Conservation (phyloP, 2,888 invertebrate genomes). For the Clusia tigrina region DNA sequence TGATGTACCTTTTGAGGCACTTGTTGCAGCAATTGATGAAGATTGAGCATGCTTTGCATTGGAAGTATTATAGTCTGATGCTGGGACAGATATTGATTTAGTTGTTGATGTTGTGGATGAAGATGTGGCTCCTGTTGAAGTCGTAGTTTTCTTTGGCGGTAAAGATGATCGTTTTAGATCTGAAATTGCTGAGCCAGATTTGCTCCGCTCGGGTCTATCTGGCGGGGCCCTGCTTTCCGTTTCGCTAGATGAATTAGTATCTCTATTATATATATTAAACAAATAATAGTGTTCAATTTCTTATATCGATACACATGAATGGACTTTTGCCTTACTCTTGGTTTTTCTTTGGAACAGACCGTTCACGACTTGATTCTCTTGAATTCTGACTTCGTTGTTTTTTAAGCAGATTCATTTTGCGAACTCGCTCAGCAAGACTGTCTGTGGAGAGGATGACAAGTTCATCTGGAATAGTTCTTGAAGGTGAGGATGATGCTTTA, state of each 20-base stretch:
- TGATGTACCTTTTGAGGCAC: slow-evolving; percentile 28
- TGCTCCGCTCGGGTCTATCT: slow-evolving; percentile 58
- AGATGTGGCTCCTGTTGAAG: slow-evolving; percentile 26
- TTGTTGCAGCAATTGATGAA: slow-evolving; percentile 2
- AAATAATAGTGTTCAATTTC: not conserved
- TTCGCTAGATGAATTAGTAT: slow-evolving; percentile 39
- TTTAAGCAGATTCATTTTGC: slow-evolving; percentile 71
- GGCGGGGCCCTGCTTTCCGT: slow-evolving; percentile 44
- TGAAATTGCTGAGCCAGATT: slow-evolving; percentile 41
- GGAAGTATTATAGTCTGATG: not conserved
- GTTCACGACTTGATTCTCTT: slow-evolving; percentile 59
- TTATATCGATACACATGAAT: not conserved
- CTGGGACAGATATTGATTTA: not conserved
- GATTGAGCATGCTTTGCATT: not conserved
- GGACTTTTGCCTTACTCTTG: slow-evolving; percentile 60
- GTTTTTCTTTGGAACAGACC: slow-evolving; percentile 55
- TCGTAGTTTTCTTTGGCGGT: slow-evolving; percentile 51
- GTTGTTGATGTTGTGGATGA: slow-evolving; percentile 28
- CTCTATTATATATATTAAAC: slow-evolving; percentile 42
- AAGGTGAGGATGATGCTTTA: slow-evolving; percentile 54
- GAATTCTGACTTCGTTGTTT: slow-evolving; percentile 62
- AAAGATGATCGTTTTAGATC: slow-evolving; percentile 50
- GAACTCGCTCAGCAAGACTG: slow-evolving; percentile 74
- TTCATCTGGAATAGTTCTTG: slow-evolving; percentile 64
- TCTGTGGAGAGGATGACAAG: slow-evolving; percentile 74